Conservation (phyloP, 1,140 invertebrate species). For the Drosophila obscura region DNA sequence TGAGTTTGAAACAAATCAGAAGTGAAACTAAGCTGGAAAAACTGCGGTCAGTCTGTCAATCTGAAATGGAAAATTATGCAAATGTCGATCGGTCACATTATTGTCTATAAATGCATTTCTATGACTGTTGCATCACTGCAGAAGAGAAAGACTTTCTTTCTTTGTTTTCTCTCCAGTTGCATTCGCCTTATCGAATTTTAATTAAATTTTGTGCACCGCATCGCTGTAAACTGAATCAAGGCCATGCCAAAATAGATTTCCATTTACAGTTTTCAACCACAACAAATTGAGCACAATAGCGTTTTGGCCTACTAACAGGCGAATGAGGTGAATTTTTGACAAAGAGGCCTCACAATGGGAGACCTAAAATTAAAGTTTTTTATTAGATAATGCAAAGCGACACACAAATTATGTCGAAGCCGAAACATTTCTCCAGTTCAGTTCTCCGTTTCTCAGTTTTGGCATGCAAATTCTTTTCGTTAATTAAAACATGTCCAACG, state of each 20-base stretch:
- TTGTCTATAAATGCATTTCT: constrained; percentile 39
- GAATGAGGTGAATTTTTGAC: constrained; percentile 29
- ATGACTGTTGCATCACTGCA: constrained; percentile 48
- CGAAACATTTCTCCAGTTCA: constrained; percentile 5
- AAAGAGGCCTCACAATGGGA: constrained; percentile 25
- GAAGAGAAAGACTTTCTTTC: constrained; percentile 59
- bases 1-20: constrained; percentile 19
- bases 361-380: constrained; percentile 5
- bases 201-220: constrained; percentile 34
- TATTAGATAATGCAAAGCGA: constrained; percentile 54
- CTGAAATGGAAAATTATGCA: constrained; percentile 49
- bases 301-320: constrained; percentile 32
- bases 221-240: constrained; percentile 55
- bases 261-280: constrained; percentile 65
- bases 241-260: constrained; percentile 59
- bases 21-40: constrained; percentile 76
- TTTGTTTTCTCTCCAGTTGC: constrained; percentile 11
- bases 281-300: constrained; percentile 34
- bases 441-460: background rate
- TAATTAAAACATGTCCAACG: constrained; percentile 59
- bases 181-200: constrained; percentile 15
- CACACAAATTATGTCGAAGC: constrained; percentile 50
- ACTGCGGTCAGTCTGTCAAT: constrained; percentile 31
- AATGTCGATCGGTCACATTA: constrained; percentile 45
- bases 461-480: constrained; percentile 42